Percentiles rank a stretch among this genome's conserved stretches.
Evolutionary conservation across 1,140 invertebrate species (phyloP).

Genomic region (Drosophila navojoa): DNA sequence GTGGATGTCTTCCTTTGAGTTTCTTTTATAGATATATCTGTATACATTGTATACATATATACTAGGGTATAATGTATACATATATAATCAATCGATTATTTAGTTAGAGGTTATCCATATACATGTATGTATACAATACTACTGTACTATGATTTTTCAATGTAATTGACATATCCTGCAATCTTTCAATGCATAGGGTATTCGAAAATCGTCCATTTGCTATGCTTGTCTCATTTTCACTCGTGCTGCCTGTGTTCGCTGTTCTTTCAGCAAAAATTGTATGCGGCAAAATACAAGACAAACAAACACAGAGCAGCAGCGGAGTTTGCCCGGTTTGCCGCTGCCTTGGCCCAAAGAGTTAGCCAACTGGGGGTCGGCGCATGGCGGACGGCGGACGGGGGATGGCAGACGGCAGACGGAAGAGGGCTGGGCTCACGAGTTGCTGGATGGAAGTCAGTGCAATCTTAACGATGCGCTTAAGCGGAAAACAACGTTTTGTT

Average conservation of each 20-base stretch:
- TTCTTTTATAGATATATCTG: too few species aligned
- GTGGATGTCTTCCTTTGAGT: too few species aligned
- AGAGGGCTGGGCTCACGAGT: not conserved
- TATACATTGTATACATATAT: too few species aligned
- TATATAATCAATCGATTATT: too few species aligned
- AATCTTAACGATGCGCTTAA: slow-evolving; percentile 73
- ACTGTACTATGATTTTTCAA: too few species aligned
- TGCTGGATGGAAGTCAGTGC: not conserved
- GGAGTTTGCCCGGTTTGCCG: slow-evolving; percentile 8
- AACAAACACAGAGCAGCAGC: slow-evolving; percentile 37
- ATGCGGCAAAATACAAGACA: slow-evolving; percentile 59
- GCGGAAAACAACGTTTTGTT: slow-evolving; percentile 75
- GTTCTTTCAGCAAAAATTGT: slow-evolving; percentile 28
- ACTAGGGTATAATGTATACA: too few species aligned
- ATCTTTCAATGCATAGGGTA: not conserved
- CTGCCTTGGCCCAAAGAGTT: slow-evolving; percentile 3
- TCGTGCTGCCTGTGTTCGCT: slow-evolving; percentile 23
- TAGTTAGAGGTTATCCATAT: too few species aligned
- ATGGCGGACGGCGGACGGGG: not conserved
- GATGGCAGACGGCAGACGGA: not conserved
- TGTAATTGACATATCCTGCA: too few species aligned
- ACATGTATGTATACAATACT: too few species aligned
- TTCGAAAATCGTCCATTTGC: not conserved
- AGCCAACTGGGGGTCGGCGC: not conserved
- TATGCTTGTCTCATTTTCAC: slow-evolving; percentile 2